Evolutionary conservation across 2,113 vertebrate genomes (phyloP), one percentile per base, ranked within the genome.

Genomic region (Bubalus kerabau): DNA sequence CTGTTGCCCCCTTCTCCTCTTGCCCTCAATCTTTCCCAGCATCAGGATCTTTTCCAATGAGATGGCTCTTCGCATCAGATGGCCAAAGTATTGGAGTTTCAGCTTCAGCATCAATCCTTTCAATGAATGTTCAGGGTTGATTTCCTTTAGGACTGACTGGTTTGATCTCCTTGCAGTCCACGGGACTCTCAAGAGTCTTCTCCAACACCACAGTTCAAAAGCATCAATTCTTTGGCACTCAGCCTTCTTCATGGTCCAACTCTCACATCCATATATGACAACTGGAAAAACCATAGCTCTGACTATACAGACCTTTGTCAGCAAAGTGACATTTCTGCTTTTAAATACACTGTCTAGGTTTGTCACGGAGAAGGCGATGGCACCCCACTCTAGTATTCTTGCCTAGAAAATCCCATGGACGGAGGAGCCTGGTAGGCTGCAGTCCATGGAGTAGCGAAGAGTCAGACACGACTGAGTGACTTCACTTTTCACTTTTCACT

Each of bases 41-140:
- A 21, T 71, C n/a, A 71, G 9, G 17, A 21, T 71, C n/a, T 36
- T 71, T 71, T 36, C 32, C 17, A 71, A 11, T 36, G n/a, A 71
- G 32, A 11, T 11, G 9, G n/a, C n/a, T 71, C 17, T 36, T 71
- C 1, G 0, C n/a, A 36, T 36, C 9, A 71, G 17, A 5, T 36
- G n/a, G 64, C 64, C 64, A 71, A 21, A 71, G n/a, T 21, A 71
- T 12, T 71, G 64, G 64, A 71, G 64, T 6, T 71, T 36, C 19
- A 71, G 64, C n/a, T 71, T 71, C 1, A 21, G n/a, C 9, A 71
- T 36, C 17, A 71, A 3, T 36, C 64, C 64, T 71, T 71, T 17
- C n/a, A 71, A 23, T 21, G 17, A 67, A 67, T 36, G 7, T 36
- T 11, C 17, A 21, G n/a, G 64, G 64, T 71, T 36, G 64, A 71